Evolutionary conservation across 2,888 invertebrate species (phyloP).

Genomic region (Mongoloraphidia duomilia): DNA sequence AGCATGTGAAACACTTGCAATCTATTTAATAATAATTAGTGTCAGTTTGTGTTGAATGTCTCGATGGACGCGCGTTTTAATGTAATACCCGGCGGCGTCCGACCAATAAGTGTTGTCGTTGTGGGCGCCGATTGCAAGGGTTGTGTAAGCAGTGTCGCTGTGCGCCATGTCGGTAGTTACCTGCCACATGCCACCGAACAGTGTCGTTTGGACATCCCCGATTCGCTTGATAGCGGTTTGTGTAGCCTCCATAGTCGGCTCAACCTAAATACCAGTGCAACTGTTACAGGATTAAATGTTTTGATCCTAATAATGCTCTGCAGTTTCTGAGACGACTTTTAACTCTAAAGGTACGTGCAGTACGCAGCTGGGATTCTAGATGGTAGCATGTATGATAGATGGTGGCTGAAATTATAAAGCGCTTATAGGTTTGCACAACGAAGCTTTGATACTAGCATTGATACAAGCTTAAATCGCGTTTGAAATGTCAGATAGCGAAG

Average conservation of each 20-base stretch:
- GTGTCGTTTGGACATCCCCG: constrained; percentile 49
- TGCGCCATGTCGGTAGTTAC: constrained; percentile 42
- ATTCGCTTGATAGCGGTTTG: constrained; percentile 37
- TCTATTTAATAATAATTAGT: constrained; percentile 14
- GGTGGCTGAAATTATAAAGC: too few species aligned
- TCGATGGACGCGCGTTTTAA: background rate
- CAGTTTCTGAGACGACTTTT: constrained; percentile 25
- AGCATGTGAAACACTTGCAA: constrained; percentile 47
- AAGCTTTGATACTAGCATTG: too few species aligned
- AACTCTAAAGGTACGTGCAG: constrained; percentile 6
- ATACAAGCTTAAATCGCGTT: too few species aligned
- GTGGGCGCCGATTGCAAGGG: constrained; percentile 50
- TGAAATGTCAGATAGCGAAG: too few species aligned
- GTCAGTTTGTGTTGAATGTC: background rate
- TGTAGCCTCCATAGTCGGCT: constrained; percentile 34
- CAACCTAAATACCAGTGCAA: constrained; percentile 28
- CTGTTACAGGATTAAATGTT: constrained; percentile 13
- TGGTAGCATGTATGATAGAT: too few species aligned
- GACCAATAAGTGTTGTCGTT: constrained; percentile 68
- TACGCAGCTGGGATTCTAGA: too few species aligned
- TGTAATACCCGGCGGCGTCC: constrained; percentile 50
- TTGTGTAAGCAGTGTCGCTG: constrained; percentile 61
- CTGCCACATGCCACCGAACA: constrained; percentile 63
- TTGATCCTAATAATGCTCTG: constrained; percentile 24
- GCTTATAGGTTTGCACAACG: too few species aligned